Base-by-base conservation (phyloP, 2,113 vertebrate species). In the Macheiramphus alcinus region DNA sequence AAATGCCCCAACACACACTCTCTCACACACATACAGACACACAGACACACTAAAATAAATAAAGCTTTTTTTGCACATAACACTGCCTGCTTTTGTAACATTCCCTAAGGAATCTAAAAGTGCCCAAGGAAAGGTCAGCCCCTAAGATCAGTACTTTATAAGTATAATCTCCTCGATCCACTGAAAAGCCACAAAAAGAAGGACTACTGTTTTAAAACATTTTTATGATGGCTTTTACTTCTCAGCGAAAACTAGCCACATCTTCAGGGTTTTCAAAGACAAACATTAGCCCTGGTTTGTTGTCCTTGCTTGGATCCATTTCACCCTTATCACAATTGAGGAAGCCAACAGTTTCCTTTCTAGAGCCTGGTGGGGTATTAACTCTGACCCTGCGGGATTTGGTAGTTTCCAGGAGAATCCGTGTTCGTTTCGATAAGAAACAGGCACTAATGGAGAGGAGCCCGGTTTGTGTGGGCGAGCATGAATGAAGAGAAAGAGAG, bases 321-420 rank as follows among this genome's bases (percentile, higher is more conserved):
- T 93, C 95, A 73, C 81, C 92, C 96, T 95, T 97, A 96, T 97
- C 96, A 92, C 65, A 72, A 61, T 9, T 20, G 75, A 96, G 91
- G 96, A 97, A 97, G 96, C 93, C 93, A 96, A 96, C 32, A 90
- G 96, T 95, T 97, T 96, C 97, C 90, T 95, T 85, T 90, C 68
- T n/a, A 10, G 92, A 89, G 88, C 83, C 94, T 83, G 85, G 16
- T 32, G 74, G 92, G 95, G 88, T 90, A 94, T 95, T 93, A 96
- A 92, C 91, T 92, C 34, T 83, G 94, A 71, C 90, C 94, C 93
- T 84, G 93, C 14, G 94, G 80, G 95, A 91, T 94, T 95, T 94
- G 90, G 78, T 55, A 80, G 58, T 96, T 97, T 96, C 94, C 86
- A 93, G 94, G 79, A 94, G 94, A 86, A 90, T 95, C 95, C 73